Percentiles rank a stretch among this genome's conserved stretches.
Evolutionary conservation across 2,797 vertebrate genomes (phyloP).

Genomic region (Sciurus vulgaris): DNA sequence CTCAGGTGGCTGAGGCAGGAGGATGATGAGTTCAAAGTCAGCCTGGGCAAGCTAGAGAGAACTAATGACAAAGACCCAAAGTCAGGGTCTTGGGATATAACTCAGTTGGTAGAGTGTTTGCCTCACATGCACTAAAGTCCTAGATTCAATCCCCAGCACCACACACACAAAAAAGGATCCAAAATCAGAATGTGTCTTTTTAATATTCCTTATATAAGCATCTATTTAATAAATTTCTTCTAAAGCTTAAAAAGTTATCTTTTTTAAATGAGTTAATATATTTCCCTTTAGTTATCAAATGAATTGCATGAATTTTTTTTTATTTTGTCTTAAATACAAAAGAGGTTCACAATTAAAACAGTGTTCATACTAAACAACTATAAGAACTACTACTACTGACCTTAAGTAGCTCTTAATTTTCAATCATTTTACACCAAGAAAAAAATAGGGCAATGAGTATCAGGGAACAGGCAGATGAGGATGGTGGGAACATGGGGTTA

Average conservation of each 20-base stretch:
- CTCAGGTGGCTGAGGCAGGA: not conserved
- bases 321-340: slow-evolving; percentile 12
- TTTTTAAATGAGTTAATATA: slow-evolving; percentile 25
- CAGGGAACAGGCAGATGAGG: too few species aligned
- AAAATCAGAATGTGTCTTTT: not conserved
- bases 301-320: not conserved
- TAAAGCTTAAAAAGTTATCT: not conserved
- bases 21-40: not conserved
- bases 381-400: not conserved
- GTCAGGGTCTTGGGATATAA: too few species aligned
- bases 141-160: too few species aligned
- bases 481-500: too few species aligned
- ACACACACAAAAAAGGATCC: not conserved
- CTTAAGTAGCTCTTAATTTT: not conserved
- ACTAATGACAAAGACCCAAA: not conserved
- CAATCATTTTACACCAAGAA: not conserved
- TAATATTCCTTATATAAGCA: not conserved
- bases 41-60: not conserved
- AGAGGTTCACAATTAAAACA: slow-evolving; percentile 17
- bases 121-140: too few species aligned
- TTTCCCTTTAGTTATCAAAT: not conserved
- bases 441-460: not conserved
- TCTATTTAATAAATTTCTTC: not conserved
- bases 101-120: too few species aligned
- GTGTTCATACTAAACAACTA: not conserved